Conservation (phyloP, 2,888 invertebrate species). For the Opisthograptis luteolata region DNA sequence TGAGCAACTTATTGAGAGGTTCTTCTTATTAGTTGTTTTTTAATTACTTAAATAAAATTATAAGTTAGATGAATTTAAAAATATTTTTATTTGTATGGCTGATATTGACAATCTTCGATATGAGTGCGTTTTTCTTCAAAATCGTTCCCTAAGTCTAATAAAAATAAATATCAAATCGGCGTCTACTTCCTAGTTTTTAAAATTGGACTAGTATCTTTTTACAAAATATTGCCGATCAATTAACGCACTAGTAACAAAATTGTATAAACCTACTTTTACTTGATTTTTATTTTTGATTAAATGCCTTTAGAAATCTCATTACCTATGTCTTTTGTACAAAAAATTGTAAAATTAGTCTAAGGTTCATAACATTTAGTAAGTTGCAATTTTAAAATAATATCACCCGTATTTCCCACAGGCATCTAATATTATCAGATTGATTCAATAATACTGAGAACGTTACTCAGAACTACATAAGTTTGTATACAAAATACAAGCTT, state of each 20-base stretch:
- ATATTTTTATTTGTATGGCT: background rate
- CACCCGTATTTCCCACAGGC: constrained; percentile 11
- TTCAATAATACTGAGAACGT: constrained; percentile 17
- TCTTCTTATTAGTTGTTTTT: background rate
- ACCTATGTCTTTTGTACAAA: constrained; percentile 1
- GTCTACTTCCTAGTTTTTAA: background rate
- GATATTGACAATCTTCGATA: constrained; percentile 15
- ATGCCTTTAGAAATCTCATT: constrained; percentile 11
- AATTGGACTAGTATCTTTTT: constrained; percentile 8
- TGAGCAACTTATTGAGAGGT: constrained; percentile 1
- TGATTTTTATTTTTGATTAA: constrained; percentile 5
- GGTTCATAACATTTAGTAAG: background rate
- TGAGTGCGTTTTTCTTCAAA: constrained; percentile 8
- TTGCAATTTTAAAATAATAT: constrained; percentile 2
- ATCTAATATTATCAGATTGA: constrained; percentile 8
- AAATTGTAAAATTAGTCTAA: constrained; percentile 3
- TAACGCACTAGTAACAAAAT: background rate
- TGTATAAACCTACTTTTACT: background rate
- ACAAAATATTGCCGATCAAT: background rate
- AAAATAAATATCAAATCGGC: background rate
- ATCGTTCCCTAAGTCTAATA: background rate
- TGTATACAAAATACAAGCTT: background rate
- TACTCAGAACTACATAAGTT: constrained; percentile 17
- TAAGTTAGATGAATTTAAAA: no score
- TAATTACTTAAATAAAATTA: no score